Evolutionary conservation across 2,113 vertebrate genomes (phyloP).

Genomic region (Albula glossodonta): DNA sequence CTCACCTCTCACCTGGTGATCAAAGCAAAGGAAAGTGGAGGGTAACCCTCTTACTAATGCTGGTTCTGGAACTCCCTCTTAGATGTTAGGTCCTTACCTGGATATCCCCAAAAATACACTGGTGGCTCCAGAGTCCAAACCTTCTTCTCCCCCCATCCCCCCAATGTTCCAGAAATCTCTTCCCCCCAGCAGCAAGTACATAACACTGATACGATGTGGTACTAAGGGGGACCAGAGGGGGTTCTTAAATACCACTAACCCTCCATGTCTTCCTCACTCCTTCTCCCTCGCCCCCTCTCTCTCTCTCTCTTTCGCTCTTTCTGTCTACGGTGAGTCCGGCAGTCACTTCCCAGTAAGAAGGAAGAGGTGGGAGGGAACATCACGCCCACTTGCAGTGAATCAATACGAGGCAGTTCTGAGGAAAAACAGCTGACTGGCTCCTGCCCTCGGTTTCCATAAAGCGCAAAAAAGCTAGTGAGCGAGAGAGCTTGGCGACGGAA

Average conservation of each 20-base stretch:
- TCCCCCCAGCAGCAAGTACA: neutral
- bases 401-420: slow-evolving; percentile 32
- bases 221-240: neutral
- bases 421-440: slow-evolving; percentile 35
- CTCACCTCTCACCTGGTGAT: neutral
- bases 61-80: neutral
- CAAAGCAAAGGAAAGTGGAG: neutral
- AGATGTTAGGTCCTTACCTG: neutral
- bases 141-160: neutral
- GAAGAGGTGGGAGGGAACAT: slow-evolving; percentile 68
- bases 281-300: neutral
- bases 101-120: neutral
- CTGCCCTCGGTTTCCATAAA: slow-evolving; percentile 32
- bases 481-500: neutral
- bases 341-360: slow-evolving; percentile 71
- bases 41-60: neutral
- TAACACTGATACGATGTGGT: slow-evolving; percentile 2
- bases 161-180: neutral
- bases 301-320: slow-evolving; percentile 3
- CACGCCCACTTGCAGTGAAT: slow-evolving; percentile 19
- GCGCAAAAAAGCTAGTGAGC: neutral
- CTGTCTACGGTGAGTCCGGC: slow-evolving; percentile 47
- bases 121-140: neutral
- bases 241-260: slow-evolving; percentile 4
- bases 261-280: slow-evolving; percentile 16